Conservation (phyloP, 23 tunicate genomes). For the Halocynthia aurantium region DNA sequence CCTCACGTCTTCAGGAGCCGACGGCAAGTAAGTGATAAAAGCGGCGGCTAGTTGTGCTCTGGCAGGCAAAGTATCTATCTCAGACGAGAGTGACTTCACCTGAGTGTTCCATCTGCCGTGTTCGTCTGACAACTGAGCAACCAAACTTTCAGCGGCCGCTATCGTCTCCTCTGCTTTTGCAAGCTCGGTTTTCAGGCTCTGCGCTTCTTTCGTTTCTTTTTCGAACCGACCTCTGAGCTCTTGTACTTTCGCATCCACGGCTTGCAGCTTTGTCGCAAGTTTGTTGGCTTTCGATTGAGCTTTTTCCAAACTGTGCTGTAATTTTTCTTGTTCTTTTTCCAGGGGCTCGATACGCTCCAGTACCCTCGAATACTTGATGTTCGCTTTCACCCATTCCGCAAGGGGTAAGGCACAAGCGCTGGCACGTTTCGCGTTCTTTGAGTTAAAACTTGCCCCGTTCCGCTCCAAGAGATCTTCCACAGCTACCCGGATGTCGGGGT, state of each 20-base stretch:
- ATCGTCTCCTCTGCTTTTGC: constrained; percentile 89
- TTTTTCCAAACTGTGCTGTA: constrained; percentile 49
- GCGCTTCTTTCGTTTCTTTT: constrained; percentile 86
- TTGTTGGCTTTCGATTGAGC: constrained; percentile 68
- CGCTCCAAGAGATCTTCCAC: constrained; percentile 63
- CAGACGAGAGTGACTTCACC: constrained; percentile 47
- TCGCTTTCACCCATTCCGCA: constrained; percentile 98
- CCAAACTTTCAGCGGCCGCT: constrained; percentile 74
- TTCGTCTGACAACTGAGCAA: constrained; percentile 68
- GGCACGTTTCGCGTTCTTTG: constrained; percentile 81
- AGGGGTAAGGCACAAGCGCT: constrained; percentile 82
- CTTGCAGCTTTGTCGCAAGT: constrained; percentile 54
- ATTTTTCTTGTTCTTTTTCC: constrained; percentile 29
- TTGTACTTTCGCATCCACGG: constrained; percentile 58
- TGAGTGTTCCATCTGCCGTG: constrained; percentile 77
- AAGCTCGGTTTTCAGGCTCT: constrained; percentile 53
- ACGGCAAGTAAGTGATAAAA: constrained; percentile 70
- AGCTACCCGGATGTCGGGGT: constrained; percentile 51
- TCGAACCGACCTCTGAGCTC: constrained; percentile 74
- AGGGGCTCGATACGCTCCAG: constrained; percentile 85
- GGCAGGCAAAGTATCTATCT: constrained; percentile 54
- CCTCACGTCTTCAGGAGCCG: constrained; percentile 80
- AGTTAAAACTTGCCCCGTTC: constrained; percentile 52
- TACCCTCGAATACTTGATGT: constrained; percentile 65
- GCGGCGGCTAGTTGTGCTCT: constrained; percentile 89